A percentile compares a stretch with the other conserved stretches of the same genome.
Conservation (phyloP, 2,888 invertebrate species). For the Acrobasis repandana region DNA sequence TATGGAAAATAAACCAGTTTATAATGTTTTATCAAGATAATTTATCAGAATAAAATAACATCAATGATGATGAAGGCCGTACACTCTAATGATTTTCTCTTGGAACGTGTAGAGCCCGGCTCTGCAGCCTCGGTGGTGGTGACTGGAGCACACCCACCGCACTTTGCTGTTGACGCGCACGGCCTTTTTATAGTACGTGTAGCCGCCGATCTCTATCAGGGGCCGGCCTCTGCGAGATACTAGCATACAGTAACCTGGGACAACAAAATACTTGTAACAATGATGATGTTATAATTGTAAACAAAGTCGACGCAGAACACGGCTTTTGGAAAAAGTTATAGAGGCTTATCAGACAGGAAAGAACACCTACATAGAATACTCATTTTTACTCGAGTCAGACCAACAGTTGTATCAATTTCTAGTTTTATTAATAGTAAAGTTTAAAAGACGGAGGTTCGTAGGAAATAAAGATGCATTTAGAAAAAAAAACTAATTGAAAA, state of each 20-base stretch:
- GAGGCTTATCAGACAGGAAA: too few species aligned
- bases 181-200: conserved; percentile 28
- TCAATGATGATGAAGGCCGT: not conserved
- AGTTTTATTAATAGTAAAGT: too few species aligned
- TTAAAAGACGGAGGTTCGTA: too few species aligned
- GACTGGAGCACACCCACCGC: conserved; percentile 46
- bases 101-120: conserved; percentile 42
- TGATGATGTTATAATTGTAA: not conserved
- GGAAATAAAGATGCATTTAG: too few species aligned
- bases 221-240: not conserved
- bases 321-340: too few species aligned
- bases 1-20: not conserved
- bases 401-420: too few species aligned
- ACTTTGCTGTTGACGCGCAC: conserved; percentile 29
- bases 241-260: not conserved
- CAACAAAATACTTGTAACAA: not conserved
- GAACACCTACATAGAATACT: too few species aligned
- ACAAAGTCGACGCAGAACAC: not conserved
- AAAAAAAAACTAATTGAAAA: too few species aligned
- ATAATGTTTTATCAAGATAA: not conserved
- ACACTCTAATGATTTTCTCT: not conserved
- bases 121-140: conserved; percentile 41
- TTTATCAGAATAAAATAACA: not conserved
- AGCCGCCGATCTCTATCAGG: conserved; percentile 25
- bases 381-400: too few species aligned